phyloP scores from a whole-genome alignment of 2,797 vertebrate genomes.

The Scomberomorus guttatus region DNA sequence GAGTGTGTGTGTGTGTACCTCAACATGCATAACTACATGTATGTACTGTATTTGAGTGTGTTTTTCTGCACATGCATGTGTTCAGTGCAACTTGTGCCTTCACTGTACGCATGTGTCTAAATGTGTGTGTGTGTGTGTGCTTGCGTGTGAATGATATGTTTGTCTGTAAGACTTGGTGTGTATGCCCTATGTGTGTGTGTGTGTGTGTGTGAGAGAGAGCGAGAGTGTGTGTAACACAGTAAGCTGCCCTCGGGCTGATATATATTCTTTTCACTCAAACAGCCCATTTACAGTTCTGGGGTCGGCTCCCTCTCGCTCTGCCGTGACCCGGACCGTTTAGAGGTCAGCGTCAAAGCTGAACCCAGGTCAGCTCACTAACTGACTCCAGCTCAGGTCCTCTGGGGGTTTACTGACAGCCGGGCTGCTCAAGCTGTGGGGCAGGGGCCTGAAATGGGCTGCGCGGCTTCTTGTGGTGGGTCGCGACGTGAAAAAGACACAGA shows the following conservation, averaged over 20 bases:
- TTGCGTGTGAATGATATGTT: constrained; percentile 54
- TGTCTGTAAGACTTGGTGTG: constrained; percentile 36
- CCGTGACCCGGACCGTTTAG: constrained; percentile 65
- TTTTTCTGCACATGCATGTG: constrained; percentile 17
- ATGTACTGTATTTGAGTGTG: background rate
- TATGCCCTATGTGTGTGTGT: constrained; percentile 13
- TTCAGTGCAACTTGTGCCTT: background rate
- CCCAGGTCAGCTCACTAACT: constrained; percentile 67
- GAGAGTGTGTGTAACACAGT: constrained; percentile 61
- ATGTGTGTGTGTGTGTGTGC: constrained; percentile 16
- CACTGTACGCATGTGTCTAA: constrained; percentile 32
- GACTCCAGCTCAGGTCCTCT: constrained; percentile 64
- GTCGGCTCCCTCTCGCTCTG: constrained; percentile 67
- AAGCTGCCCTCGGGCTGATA: constrained; percentile 59
- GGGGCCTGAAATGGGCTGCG: background rate
- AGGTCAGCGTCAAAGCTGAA: constrained; percentile 74
- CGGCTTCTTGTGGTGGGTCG: background rate
- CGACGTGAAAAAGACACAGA: background rate
- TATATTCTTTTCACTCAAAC: constrained; percentile 74
- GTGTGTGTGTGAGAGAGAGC: constrained; percentile 25
- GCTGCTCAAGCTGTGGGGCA: constrained; percentile 17
- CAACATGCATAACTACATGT: background rate
- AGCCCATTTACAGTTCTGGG: constrained; percentile 78
- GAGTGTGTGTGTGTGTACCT: background rate
- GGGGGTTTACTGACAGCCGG: constrained; percentile 33